Percentiles rank a stretch among this genome's conserved stretches.
Evolutionary conservation across 2,888 invertebrate species (phyloP).

Genomic region (Dione vanillae): DNA sequence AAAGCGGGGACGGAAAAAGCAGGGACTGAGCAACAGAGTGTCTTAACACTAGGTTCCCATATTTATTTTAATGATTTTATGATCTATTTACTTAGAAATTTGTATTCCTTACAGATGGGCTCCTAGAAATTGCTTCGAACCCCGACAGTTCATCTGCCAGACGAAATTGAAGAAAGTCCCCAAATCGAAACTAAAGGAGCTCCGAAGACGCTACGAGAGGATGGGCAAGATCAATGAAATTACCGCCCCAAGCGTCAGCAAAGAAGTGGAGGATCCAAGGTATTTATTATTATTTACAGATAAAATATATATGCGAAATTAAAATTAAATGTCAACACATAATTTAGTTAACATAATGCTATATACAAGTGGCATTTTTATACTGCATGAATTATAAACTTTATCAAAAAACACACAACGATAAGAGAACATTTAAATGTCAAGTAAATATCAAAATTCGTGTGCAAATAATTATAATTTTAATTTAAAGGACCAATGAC

Average conservation of each 20-base stretch:
- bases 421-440: conserved; percentile 6
- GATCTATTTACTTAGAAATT: too few species aligned
- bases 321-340: too few species aligned
- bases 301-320: not conserved
- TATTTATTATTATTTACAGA: not conserved
- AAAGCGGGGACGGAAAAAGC: too few species aligned
- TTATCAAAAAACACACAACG: not conserved
- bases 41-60: too few species aligned
- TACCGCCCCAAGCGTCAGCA: conserved; percentile 71
- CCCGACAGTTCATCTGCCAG: conserved; percentile 89
- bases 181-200: conserved; percentile 75
- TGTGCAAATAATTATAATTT: not conserved
- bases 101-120: conserved; percentile 84
- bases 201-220: conserved; percentile 76
- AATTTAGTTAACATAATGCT: too few species aligned
- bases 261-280: conserved; percentile 65
- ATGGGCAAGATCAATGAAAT: conserved; percentile 84
- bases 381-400: not conserved
- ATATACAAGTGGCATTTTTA: too few species aligned
- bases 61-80: too few species aligned
- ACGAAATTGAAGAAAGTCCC: conserved; percentile 82
- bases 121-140: conserved; percentile 85
- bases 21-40: too few species aligned
- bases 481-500: conserved; percentile 58
- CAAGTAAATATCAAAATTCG: not conserved